Conservation (phyloP, 2,888 invertebrate species). For the Agelastica alni region DNA sequence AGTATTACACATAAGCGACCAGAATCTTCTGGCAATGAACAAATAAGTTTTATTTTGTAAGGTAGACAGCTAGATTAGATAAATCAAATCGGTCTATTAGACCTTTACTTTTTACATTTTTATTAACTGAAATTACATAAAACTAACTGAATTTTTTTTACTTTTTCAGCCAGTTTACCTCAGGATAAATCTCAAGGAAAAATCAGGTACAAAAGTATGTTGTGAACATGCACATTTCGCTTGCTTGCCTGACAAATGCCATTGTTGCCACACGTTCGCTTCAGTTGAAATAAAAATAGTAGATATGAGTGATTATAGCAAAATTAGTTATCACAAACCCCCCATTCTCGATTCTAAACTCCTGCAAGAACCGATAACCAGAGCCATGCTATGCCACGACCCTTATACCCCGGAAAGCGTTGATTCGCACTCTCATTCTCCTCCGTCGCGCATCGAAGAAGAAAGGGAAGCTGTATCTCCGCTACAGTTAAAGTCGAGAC, state of each 20-base stretch:
- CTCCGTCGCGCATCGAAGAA: constrained; percentile 57
- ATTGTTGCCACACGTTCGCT: constrained; percentile 55
- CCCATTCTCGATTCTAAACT: constrained; percentile 53
- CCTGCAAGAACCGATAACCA: constrained; percentile 60
- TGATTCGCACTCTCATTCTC: constrained; percentile 74
- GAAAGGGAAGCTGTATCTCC: constrained; percentile 61
- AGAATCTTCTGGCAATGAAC: no score
- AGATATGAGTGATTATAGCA: constrained; percentile 52
- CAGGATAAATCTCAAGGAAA: constrained; percentile 69
- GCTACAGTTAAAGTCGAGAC: constrained; percentile 64
- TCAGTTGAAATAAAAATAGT: constrained; percentile 55
- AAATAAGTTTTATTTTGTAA: no score
- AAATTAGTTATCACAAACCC: constrained; percentile 46
- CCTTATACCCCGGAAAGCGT: constrained; percentile 84
- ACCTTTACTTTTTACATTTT: no score
- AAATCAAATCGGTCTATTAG: no score
- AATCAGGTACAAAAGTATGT: constrained; percentile 78
- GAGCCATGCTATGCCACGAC: constrained; percentile 60
- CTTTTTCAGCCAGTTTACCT: constrained; percentile 79
- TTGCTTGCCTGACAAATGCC: constrained; percentile 59
- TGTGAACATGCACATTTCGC: constrained; percentile 57
- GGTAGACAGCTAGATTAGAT: no score
- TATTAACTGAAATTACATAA: no score
- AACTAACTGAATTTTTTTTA: background rate
- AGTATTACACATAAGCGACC: no score